These are phyloP conservation scores for Nylanderia fulva DNA, from an alignment of 1,140 invertebrate genomes.

Conservation along the genomic window DNA sequence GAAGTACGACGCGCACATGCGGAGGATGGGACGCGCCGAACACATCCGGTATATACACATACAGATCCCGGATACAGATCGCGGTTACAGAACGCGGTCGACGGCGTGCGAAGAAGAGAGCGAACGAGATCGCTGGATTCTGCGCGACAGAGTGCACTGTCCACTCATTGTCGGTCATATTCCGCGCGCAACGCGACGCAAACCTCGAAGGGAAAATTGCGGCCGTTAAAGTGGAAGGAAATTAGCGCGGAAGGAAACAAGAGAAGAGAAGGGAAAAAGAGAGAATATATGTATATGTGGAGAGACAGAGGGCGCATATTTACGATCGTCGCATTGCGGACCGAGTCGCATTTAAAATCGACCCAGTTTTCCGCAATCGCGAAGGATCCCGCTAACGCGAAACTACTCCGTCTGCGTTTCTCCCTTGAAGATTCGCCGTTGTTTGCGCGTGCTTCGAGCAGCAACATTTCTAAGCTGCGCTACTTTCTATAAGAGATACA, in stretches of 20 bases:
- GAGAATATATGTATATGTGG: neutral
- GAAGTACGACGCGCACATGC: slow-evolving; percentile 34
- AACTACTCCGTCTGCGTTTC: slow-evolving; percentile 1
- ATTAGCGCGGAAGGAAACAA: neutral
- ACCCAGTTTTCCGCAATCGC: slow-evolving; percentile 64
- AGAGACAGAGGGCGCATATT: slow-evolving; percentile 62
- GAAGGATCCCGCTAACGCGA: slow-evolving; percentile 57
- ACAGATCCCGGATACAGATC: slow-evolving; percentile 17
- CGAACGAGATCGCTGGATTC: slow-evolving; percentile 69
- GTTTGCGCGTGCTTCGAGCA: neutral
- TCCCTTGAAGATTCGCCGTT: slow-evolving; percentile 17
- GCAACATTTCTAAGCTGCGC: slow-evolving; percentile 25
- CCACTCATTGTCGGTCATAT: slow-evolving; percentile 9
- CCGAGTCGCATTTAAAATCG: slow-evolving; percentile 71
- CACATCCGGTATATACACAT: slow-evolving; percentile 51
- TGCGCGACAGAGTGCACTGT: slow-evolving; percentile 35
- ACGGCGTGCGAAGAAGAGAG: slow-evolving; percentile 69
- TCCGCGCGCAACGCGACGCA: neutral
- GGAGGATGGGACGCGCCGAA: neutral
- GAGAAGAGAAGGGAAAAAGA: neutral
- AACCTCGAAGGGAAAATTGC: slow-evolving; percentile 8
- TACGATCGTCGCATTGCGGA: slow-evolving; percentile 77
- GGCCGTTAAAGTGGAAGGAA: slow-evolving; percentile 19
- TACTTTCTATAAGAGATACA: slow-evolving; percentile 55
- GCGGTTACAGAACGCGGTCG: slow-evolving; percentile 60